Evolutionary conservation across 2,113 vertebrate species (phyloP), one percentile per base, ranked within the genome.

Genomic region (Poeciliopsis occidentalis): DNA sequence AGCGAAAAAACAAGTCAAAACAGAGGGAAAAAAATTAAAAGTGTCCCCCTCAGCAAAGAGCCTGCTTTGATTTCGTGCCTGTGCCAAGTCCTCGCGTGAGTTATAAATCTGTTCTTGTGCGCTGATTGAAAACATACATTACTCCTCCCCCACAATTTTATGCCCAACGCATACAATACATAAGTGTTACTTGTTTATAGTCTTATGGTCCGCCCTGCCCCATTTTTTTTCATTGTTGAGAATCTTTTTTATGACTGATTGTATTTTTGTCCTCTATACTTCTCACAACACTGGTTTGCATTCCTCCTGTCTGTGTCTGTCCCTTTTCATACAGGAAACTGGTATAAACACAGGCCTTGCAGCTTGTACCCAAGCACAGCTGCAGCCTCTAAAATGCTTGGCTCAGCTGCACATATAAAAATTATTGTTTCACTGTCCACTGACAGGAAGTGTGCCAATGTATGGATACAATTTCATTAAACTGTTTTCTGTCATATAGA

Each of bases 61-160:
- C 73, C 47, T 64, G 44, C 47, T 22, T 60, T 77, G 3, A 76
- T 86, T 85, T 60, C 47, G 47, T 70, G n/a, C 39, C 29, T 79
- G 62, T 85, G 83, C 91, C 79, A 89, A 89, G 76, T 83, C 74
- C 76, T 92, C 87, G 88, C 70, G 69, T 88, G 90, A 11, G 44
- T 85, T 77, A 69, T 87, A 88, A 75, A 75, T 85, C 77, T 75
- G 29, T 67, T n/a, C 44, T 67, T 60, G 47, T 73, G 82, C 39
- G 4, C 68, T 76, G 79, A 77, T 75, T 76, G 69, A 78, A 88
- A 86, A 88, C 84, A 79, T 24, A 22, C 12, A 39, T 11, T 13
- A 5, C 29, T 67, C 64, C 44, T 62, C 64, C 69, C 78, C 32
- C 71, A 41, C 32, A 12, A 8, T 3, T 64, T 29, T 74, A n/a